These are phyloP conservation scores for Orchesella flavescens DNA, from an alignment of 2,888 invertebrate species.

Conservation along the genomic window DNA sequence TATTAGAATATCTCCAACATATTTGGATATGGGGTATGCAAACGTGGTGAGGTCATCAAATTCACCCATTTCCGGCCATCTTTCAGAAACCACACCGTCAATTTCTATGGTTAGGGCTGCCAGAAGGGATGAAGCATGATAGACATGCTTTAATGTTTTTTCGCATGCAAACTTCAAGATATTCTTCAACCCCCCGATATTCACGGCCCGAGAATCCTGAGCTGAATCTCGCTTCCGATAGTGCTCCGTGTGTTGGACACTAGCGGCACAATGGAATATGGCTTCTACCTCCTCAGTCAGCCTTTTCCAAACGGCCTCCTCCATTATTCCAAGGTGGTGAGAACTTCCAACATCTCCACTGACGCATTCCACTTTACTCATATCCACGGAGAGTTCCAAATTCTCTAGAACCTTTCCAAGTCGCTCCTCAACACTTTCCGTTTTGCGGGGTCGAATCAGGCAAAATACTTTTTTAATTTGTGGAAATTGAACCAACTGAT, in stretches of 20 bases:
- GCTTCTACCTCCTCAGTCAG: not conserved
- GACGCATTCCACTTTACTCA: not conserved
- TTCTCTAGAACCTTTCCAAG: not conserved
- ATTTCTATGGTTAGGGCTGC: not conserved
- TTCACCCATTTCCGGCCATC: not conserved
- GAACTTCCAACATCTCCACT: not conserved
- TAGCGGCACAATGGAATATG: not conserved
- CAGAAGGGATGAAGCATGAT: not conserved
- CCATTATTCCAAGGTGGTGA: not conserved
- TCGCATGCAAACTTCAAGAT: not conserved
- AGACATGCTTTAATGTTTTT: not conserved
- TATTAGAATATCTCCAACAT: conserved; percentile 21
- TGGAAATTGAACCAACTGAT: not conserved
- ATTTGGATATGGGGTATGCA: conserved; percentile 20
- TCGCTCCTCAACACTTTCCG: not conserved
- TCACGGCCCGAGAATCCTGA: not conserved
- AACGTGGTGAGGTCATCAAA: not conserved
- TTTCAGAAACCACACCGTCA: not conserved
- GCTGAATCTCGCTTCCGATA: too few relatives aligned
- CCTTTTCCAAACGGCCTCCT: not conserved
- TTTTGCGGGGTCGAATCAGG: conserved; percentile 1
- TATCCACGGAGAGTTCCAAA: not conserved
- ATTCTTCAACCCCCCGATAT: not conserved
- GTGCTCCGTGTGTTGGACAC: too few relatives aligned
- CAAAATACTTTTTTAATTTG: conserved; percentile 21